Evolutionary conservation across 2,797 vertebrate genomes (phyloP), one percentile per base, ranked within the genome.

Genomic region (Hydrophis major): DNA sequence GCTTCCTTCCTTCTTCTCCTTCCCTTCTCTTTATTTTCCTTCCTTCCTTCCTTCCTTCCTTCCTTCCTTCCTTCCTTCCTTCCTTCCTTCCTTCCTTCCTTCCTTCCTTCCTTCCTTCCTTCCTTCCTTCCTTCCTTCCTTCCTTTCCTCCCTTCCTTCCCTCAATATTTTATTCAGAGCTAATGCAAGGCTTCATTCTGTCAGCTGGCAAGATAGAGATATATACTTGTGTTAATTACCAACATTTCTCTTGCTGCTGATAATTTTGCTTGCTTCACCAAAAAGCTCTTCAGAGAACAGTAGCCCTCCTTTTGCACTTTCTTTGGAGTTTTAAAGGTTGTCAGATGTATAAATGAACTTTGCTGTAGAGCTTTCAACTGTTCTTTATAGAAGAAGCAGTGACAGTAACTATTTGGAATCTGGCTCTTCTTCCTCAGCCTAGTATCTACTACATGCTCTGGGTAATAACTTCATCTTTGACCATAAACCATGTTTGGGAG

Each of bases 221-320:
- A 97, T 95, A 95, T 95, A 94, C 94, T 97, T 97, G 96, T 97
- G 96, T 96, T 97, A 96, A 97, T 97, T 97, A 96, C 95, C 96
- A 74, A 88, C 95, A 94, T 97, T 97, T 96, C 93, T 96, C 94
- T 93, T 93, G 93, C 95, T 97, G 95, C 92, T 97, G 95, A 95
- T 97, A 96, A 97, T 96, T 97, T 93, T 96, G 91, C 93, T 96
- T 95, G 89, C 94, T 93, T 89, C 92, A 93, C 93, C 94, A 96
- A 96, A 96, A 89, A 95, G 91, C 94, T 94, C 95, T 97, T 97
- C 92, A 95, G 96, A 97, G 95, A 96, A 90, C 93, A 96, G 95
- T 95, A 86, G 42, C 16, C 61, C 90, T 93, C 32, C 89, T 94
- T 95, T 57, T 50, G 90, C 53, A 90, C 95, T 96, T 96, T 95